Base-by-base conservation (phyloP, 2,113 vertebrate species). In the Hemibagrus wyckioides region DNA sequence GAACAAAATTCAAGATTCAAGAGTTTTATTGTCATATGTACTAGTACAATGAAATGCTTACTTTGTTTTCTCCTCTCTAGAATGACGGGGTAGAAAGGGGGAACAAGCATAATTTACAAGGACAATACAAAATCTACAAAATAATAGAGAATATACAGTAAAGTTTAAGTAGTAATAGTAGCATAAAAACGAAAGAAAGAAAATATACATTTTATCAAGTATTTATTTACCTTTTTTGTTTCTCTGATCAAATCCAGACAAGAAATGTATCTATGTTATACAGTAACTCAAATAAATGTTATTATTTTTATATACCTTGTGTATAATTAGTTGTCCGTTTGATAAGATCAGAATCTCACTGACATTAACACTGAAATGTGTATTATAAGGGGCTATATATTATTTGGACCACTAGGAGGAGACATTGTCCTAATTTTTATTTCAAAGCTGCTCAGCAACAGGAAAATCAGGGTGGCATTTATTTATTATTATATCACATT, bases 401-500 rank as follows among this genome's bases (percentile, higher is more conserved):
- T 61, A 15, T 44, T 39, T 44, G 0, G 36, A n/a, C 80, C 80
- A 82, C 80, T 44, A 82, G 80, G 36, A n/a, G 80, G 80, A 28
- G 80, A 61, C 56, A 63, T 82, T 41, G 39, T 5, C 23, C 23
- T 44, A 63, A 80, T 57, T 14, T 36, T 57, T 5, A 11, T 57
- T 13, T 36, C 13, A 36, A 80, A 57, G 30, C 30, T 36, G 52
- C 52, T 36, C 52, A 57, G 77, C 77, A 80, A 25, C 19, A 57
- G 19, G 52, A 56, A 80, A 30, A 36, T 10, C 30, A 80, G 52
- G 50, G n/a, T 13, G 13, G 19, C n/a, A 23, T 36, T 39, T 57
- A 80, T 80, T 80, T 57, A 54, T 57, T 57, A 36, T 36, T 57
- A 57, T 57, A 80, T 10, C 50, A 52, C 9, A 57, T 80, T 80